Evolutionary conservation across 2,888 invertebrate species (phyloP).

Genomic region (Eupithecia pulchellata): DNA sequence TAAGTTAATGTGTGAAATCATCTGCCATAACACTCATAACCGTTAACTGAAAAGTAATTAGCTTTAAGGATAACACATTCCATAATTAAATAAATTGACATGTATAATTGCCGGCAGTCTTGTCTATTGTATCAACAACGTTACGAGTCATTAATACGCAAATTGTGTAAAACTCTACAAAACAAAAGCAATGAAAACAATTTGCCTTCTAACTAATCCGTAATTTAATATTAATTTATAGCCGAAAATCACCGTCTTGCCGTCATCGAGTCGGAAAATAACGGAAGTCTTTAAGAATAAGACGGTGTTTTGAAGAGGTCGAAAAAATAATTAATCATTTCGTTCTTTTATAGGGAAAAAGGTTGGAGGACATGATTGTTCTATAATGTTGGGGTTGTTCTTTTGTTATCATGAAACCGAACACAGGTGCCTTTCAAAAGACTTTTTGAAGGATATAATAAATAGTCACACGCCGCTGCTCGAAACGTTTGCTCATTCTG

Average conservation of each 20-base stretch:
- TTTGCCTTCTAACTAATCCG: slow-evolving; percentile 64
- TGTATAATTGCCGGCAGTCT: not conserved
- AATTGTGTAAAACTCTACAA: not conserved
- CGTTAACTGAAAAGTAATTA: not conserved
- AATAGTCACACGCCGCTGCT: slow-evolving; percentile 58
- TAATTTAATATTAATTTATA: slow-evolving; percentile 82
- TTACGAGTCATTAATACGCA: not conserved
- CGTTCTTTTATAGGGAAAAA: slow-evolving; percentile 77
- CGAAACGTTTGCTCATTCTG: slow-evolving; percentile 53
- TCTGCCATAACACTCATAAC: not conserved
- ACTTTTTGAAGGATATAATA: slow-evolving; percentile 42
- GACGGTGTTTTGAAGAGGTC: slow-evolving; percentile 84
- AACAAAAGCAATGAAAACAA: slow-evolving; percentile 52
- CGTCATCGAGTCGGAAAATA: slow-evolving; percentile 83
- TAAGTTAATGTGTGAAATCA: not conserved
- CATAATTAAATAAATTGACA: no score
- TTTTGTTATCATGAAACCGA: slow-evolving; percentile 68
- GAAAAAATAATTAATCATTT: slow-evolving; percentile 83
- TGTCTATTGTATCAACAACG: not conserved
- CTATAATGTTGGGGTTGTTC: slow-evolving; percentile 75
- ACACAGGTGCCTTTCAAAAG: slow-evolving; percentile 47
- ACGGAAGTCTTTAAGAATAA: slow-evolving; percentile 84
- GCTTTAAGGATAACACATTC: not conserved
- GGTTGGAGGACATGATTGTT: slow-evolving; percentile 81
- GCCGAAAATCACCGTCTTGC: slow-evolving; percentile 76